phyloP scores from a whole-genome alignment of 2,113 vertebrate genomes.

The Stegastes partitus region DNA sequence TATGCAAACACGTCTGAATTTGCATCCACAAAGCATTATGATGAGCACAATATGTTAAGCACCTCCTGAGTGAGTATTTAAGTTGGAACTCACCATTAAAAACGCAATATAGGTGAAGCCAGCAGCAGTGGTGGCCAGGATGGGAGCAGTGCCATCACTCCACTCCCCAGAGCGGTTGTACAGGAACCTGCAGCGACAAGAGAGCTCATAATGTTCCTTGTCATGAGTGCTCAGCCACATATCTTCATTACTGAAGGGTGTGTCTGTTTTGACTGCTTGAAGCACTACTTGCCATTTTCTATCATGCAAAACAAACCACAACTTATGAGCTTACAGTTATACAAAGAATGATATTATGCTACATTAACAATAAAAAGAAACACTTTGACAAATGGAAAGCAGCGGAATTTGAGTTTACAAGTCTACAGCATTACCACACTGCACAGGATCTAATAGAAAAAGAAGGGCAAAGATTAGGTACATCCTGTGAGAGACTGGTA shows the following conservation, averaged over 20 bases:
- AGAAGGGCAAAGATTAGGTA: not conserved
- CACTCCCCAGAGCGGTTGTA: constrained; percentile 94
- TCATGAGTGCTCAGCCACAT: not conserved
- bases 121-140: constrained; percentile 91
- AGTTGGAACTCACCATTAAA: constrained; percentile 87
- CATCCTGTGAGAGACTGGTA: not conserved
- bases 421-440: not conserved
- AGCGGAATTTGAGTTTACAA: not conserved
- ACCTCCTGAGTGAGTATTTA: constrained; percentile 8
- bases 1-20: constrained; percentile 5
- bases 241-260: not conserved
- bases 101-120: constrained; percentile 93
- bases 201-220: constrained; percentile 16
- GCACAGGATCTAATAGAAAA: not conserved
- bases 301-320: not conserved
- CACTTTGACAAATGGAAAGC: not conserved
- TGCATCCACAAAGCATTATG: not conserved
- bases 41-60: not conserved
- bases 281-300: not conserved
- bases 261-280: not conserved
- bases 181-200: constrained; percentile 89
- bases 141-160: constrained; percentile 95
- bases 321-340: not conserved
- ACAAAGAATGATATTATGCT: not conserved
- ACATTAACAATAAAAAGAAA: not conserved